These are phyloP conservation scores for Enteromius mattozi DNA, from an alignment of 2,797 vertebrate species.

Conservation along the genomic window DNA sequence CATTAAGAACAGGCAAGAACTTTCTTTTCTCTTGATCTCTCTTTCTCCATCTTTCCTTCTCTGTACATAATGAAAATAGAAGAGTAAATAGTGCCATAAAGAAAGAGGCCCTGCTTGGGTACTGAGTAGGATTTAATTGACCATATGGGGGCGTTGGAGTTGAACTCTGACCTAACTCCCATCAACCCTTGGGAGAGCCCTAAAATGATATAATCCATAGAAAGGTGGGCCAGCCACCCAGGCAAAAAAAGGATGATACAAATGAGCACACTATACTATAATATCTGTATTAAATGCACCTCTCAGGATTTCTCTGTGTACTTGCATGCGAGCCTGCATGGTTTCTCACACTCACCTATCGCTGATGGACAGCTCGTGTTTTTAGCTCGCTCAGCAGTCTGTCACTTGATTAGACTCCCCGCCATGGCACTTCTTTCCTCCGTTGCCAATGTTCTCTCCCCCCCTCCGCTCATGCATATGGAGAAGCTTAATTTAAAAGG, in stretches of 20 bases:
- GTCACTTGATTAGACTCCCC: conserved; percentile 62
- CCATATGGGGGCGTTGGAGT: conserved; percentile 59
- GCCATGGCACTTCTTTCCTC: conserved; percentile 57
- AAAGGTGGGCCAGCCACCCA: conserved; percentile 45
- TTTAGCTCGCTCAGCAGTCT: conserved; percentile 57
- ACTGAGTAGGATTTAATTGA: conserved; percentile 70
- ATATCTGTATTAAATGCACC: conserved; percentile 14
- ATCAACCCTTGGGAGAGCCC: conserved; percentile 56
- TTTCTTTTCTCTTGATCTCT: conserved; percentile 27
- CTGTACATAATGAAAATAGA: conserved; percentile 49
- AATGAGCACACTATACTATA: conserved; percentile 5
- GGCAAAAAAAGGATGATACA: conserved; percentile 31
- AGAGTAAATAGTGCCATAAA: conserved; percentile 58
- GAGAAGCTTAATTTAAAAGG: conserved; percentile 52
- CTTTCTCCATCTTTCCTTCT: conserved; percentile 28
- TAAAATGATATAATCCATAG: conserved; percentile 60
- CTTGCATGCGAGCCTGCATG: not conserved
- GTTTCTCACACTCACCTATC: conserved; percentile 37
- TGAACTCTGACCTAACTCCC: conserved; percentile 61
- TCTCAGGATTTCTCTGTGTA: not conserved
- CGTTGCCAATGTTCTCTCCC: conserved; percentile 50
- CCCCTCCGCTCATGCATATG: conserved; percentile 66
- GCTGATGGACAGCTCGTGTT: conserved; percentile 61
- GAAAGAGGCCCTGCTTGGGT: conserved; percentile 55
- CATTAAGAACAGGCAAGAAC: not conserved